These are phyloP conservation scores for Ceratitis capitata DNA, from an alignment of 1,140 invertebrate species.

Conservation along the genomic window DNA sequence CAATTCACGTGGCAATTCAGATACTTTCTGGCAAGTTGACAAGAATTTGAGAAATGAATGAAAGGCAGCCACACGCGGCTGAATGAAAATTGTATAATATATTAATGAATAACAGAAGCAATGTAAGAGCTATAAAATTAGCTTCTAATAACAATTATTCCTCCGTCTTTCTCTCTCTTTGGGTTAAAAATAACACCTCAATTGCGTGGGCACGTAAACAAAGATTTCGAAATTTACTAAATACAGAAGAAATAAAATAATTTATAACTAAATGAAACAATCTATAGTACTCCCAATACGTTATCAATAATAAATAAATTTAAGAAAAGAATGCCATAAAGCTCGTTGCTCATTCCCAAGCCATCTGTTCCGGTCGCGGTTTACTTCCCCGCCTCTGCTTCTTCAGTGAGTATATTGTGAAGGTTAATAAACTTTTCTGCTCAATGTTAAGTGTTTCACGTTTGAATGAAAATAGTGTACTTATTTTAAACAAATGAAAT, in stretches of 20 bases:
- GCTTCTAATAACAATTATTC: too few species aligned
- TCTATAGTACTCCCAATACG: background rate
- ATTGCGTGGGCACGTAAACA: background rate
- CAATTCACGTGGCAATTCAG: background rate
- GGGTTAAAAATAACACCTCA: too few species aligned
- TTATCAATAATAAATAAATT: background rate
- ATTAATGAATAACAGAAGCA: background rate
- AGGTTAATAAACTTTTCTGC: background rate
- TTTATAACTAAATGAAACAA: background rate
- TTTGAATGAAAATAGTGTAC: background rate
- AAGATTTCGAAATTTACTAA: background rate
- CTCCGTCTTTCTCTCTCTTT: too few species aligned
- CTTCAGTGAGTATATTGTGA: too few species aligned
- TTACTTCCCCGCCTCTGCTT: background rate
- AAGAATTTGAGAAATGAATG: background rate
- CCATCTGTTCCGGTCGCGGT: background rate
- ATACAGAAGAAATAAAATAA: background rate
- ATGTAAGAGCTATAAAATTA: background rate
- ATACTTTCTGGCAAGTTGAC: background rate
- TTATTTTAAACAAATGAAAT: background rate
- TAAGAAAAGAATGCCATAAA: background rate
- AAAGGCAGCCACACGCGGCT: background rate
- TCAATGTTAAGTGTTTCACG: background rate
- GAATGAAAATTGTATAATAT: background rate
- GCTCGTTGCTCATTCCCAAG: background rate